Evolutionary conservation across 2,113 vertebrate genomes (phyloP).

Genomic region (Lagopus leucura): DNA sequence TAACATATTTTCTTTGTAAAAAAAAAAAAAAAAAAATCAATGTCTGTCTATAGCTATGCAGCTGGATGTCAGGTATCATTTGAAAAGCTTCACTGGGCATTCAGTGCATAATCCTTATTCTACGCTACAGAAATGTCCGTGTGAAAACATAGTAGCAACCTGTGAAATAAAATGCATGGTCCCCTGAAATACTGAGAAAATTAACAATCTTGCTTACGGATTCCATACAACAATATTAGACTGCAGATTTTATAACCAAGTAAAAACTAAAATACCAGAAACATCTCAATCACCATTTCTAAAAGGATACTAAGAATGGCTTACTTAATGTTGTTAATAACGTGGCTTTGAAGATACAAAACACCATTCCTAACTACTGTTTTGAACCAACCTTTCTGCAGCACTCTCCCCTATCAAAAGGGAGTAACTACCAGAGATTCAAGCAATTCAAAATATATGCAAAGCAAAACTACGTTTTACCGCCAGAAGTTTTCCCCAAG

Average conservation of each 20-base stretch:
- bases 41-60: conserved; percentile 20
- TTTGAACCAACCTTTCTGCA: background rate
- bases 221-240: background rate
- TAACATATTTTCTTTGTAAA: background rate
- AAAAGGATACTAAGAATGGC: background rate
- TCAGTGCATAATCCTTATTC: conserved; percentile 58
- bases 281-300: background rate
- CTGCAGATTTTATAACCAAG: background rate
- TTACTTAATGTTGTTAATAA: background rate
- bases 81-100: conserved; percentile 45
- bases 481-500: conserved; percentile 75
- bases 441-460: conserved; percentile 67
- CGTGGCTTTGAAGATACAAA: background rate
- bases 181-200: background rate
- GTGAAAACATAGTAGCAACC: conserved; percentile 2
- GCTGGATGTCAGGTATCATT: conserved; percentile 38
- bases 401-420: background rate
- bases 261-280: conserved; percentile 53
- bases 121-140: background rate
- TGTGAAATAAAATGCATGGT: conserved; percentile 1
- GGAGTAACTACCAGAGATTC: conserved; percentile 51
- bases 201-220: background rate
- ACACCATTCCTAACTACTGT: background rate
- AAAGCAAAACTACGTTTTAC: conserved; percentile 72
- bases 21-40: background rate